Evolutionary conservation across 2,888 invertebrate genomes (phyloP), one percentile per base, ranked within the genome.

Genomic region (Spicauda simplicius): DNA sequence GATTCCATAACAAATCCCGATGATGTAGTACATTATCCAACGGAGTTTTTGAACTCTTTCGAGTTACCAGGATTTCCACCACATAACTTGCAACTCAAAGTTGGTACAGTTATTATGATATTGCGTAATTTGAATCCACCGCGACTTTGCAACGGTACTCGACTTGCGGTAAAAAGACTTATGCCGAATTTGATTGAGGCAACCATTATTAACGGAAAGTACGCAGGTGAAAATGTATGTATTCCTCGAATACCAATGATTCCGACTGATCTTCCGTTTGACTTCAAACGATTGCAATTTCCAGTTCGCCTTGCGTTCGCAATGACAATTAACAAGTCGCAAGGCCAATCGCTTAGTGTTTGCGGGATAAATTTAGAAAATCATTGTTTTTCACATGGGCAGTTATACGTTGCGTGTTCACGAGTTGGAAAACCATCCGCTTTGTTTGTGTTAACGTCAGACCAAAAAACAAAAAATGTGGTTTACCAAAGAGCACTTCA

Each of bases 321-420:
- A 58, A 75, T 77, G 73, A 73, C 76, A 12, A 73, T 73, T 65
- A 72, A 74, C 66, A 76, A 76, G 63, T 73, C 71, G 59, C 71
- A 73, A 69, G 74, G 72, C 20, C 71, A 72, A 69, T 70, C 73
- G 52, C 64, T 75, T 64, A 69, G 67, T 71, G 71, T 75, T 73
- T 77, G 73, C 59, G 64, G 67, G 33, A 69, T 74, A 58, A 73
- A 74, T 74, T 73, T 70, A 60, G 72, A 74, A 71, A 73, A 73
- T 62, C 72, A 70, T 72, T 75, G 75, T 74, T 74, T 74, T 68
- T 71, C 70, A 55, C 69, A 70, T 72, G 69, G 68, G 53, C 65
- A 69, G 37, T 10, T 63, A 55, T 55, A 63, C 55, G 63, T 63
- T 63, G 25, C 25, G 25, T 25, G 25, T 25, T 25, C 25, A 68